phyloP scores from a whole-genome alignment of 2,888 invertebrate genomes.

The Trichogramma dendrolimi region DNA sequence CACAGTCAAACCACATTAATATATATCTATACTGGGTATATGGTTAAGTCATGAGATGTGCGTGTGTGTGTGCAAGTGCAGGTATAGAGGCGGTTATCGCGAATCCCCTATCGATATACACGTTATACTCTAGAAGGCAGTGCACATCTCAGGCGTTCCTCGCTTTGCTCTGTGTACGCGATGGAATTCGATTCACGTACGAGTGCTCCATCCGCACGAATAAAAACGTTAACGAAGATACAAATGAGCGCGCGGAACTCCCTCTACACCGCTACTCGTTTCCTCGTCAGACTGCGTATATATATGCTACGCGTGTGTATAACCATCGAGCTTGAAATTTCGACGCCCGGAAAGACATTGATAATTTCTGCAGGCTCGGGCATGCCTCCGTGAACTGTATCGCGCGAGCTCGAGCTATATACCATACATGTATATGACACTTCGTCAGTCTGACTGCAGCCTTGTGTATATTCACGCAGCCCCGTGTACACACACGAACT shows the following conservation, averaged over 20 bases:
- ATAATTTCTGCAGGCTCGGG: conserved; percentile 12
- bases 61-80: background rate
- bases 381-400: no score
- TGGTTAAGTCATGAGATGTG: no score
- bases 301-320: no score
- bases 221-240: conserved; percentile 27
- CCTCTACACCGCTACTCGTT: no score
- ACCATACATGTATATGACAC: no score
- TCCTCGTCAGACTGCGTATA: no score
- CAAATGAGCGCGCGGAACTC: conserved; percentile 12
- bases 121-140: background rate
- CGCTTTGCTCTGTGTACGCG: background rate
- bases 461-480: no score
- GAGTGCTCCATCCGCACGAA: background rate
- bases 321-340: background rate
- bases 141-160: background rate
- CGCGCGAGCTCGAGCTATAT: no score
- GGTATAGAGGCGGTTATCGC: conserved; percentile 1
- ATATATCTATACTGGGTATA: no score
- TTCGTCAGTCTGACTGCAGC: no score
- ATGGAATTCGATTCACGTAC: conserved; percentile 24
- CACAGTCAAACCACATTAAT: no score
- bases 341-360: conserved; percentile 13
- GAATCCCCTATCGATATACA: background rate
- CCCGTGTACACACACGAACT: background rate